These are phyloP conservation scores for Nudaria mundana DNA, from an alignment of 2,888 invertebrate species.

Conservation along the genomic window DNA sequence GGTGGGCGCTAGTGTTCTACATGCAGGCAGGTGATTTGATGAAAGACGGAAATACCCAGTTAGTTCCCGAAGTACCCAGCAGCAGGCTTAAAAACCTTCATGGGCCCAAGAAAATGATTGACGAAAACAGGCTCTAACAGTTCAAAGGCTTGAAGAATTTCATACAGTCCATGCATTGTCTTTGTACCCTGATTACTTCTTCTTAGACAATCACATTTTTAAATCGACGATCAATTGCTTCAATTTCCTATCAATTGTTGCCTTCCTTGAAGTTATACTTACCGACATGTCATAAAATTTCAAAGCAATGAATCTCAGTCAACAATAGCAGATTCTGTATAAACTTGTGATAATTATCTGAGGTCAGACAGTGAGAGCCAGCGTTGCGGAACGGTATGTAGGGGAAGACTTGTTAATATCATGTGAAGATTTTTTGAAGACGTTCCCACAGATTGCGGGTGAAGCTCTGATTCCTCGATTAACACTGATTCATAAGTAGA, in stretches of 20 bases:
- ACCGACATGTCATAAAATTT: slow-evolving; percentile 48
- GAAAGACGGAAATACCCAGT: too few relatives aligned
- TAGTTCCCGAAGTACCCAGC: too few relatives aligned
- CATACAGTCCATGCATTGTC: too few relatives aligned
- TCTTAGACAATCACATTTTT: too few relatives aligned
- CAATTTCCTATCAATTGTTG: slow-evolving; percentile 34
- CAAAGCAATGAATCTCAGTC: slow-evolving; percentile 56
- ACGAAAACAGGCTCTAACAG: too few relatives aligned
- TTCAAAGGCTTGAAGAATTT: too few relatives aligned
- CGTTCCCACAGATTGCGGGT: slow-evolving; percentile 67
- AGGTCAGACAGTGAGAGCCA: slow-evolving; percentile 67
- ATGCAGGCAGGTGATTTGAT: too few relatives aligned
- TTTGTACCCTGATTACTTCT: too few relatives aligned
- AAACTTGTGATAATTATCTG: slow-evolving; percentile 74
- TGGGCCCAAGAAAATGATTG: too few relatives aligned
- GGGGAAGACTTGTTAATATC: slow-evolving; percentile 71
- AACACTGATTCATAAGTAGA: slow-evolving; percentile 73
- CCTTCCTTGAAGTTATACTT: slow-evolving; percentile 9
- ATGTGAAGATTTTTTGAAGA: slow-evolving; percentile 79
- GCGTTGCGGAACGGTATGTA: slow-evolving; percentile 72
- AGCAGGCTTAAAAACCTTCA: too few relatives aligned
- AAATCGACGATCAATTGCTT: slow-evolving; percentile 37
- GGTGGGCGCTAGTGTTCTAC: too few relatives aligned
- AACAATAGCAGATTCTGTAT: slow-evolving; percentile 72
- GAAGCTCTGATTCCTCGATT: slow-evolving; percentile 72